phyloP scores from a whole-genome alignment of 2,888 invertebrate genomes.

The Macrosiphum euphorbiae region DNA sequence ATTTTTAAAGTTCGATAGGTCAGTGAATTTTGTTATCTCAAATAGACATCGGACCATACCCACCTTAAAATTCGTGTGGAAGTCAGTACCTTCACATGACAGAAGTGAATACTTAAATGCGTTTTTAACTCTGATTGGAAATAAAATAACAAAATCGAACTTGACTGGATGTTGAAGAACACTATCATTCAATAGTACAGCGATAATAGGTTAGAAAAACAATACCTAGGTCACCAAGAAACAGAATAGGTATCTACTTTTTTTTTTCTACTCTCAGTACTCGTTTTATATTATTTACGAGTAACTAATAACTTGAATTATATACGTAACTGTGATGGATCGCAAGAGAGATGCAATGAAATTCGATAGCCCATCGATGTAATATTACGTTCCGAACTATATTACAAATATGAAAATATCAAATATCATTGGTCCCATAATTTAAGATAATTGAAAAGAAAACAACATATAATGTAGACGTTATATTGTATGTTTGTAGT shows the following conservation, averaged over 20 bases:
- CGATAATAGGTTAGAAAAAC: too few species aligned
- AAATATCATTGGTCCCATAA: slow-evolving; percentile 14
- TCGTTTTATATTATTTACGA: background rate
- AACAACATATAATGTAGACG: background rate
- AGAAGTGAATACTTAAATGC: too few species aligned
- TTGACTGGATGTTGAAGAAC: too few species aligned
- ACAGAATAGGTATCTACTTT: too few species aligned
- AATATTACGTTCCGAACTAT: background rate
- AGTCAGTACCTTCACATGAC: too few species aligned
- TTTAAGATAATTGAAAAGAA: slow-evolving; percentile 26
- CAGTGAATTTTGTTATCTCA: background rate
- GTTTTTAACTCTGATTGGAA: too few species aligned
- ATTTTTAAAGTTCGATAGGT: background rate
- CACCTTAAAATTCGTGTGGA: background rate
- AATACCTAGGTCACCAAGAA: too few species aligned
- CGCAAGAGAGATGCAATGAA: background rate
- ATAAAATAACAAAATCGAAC: too few species aligned
- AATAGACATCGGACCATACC: background rate
- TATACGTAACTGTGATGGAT: background rate
- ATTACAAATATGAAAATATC: slow-evolving; percentile 24
- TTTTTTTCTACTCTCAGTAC: background rate
- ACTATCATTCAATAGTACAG: too few species aligned
- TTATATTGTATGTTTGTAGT: slow-evolving; percentile 9
- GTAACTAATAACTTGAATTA: background rate
- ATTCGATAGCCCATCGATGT: background rate